Percentiles rank a stretch among this genome's conserved stretches.
phyloP scores from a whole-genome alignment of 2,888 invertebrate genomes.

The Cerastis rubricosa region DNA sequence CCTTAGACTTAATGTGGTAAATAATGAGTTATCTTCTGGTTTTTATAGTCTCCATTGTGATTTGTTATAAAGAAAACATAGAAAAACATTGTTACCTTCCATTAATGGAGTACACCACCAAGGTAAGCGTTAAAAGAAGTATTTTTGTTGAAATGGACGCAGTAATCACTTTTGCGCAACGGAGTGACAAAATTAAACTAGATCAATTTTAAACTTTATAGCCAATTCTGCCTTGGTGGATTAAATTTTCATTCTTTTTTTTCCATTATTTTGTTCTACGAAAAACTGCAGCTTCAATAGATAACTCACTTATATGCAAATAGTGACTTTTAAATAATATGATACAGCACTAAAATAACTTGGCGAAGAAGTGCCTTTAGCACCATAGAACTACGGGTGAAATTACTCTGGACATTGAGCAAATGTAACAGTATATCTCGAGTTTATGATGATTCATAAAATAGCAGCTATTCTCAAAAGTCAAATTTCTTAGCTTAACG shows the following conservation, averaged over 20 bases:
- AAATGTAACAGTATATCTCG: slow-evolving; percentile 29
- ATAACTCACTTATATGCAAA: slow-evolving; percentile 22
- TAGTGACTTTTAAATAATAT: slow-evolving; percentile 27
- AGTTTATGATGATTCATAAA: slow-evolving; percentile 54
- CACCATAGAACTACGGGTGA: slow-evolving; percentile 19
- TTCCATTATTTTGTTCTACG: neutral
- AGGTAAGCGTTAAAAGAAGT: neutral
- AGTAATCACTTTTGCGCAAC: neutral
- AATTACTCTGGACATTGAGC: slow-evolving; percentile 28
- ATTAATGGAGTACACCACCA: neutral
- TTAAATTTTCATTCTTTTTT: no score
- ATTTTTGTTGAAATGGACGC: neutral
- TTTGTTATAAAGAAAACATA: neutral
- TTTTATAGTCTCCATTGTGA: slow-evolving; percentile 16
- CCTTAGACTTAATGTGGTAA: slow-evolving; percentile 15
- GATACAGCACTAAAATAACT: slow-evolving; percentile 22
- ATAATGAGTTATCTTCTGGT: slow-evolving; percentile 2
- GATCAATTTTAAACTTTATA: neutral
- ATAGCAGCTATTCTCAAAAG: slow-evolving; percentile 37
- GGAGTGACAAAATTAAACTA: neutral
- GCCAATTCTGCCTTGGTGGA: neutral
- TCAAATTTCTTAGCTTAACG: slow-evolving; percentile 52
- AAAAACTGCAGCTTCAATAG: slow-evolving; percentile 2
- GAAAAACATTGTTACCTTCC: neutral
- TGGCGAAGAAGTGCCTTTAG: slow-evolving; percentile 9